A percentile compares a stretch with the other conserved stretches of the same genome.
Conservation (phyloP, 2,888 invertebrate species). For the Muscina levida region DNA sequence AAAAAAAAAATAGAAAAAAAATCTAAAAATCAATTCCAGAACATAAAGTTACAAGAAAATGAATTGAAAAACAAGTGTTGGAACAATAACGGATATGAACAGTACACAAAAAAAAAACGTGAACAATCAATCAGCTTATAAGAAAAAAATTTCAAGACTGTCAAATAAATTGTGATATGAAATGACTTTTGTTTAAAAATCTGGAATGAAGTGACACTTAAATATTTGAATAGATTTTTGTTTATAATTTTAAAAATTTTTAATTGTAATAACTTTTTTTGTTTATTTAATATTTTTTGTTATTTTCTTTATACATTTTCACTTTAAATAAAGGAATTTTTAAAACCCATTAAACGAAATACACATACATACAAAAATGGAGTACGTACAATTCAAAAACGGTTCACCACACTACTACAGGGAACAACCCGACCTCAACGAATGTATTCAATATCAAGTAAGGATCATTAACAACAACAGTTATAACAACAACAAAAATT, state of each 20-base stretch:
- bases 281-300: slow-evolving; percentile 64
- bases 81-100: slow-evolving; percentile 22
- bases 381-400: slow-evolving; percentile 80
- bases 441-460: slow-evolving; percentile 80
- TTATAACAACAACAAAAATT: too few relatives aligned
- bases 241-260: slow-evolving; percentile 14
- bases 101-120: slow-evolving; percentile 31
- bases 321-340: slow-evolving; percentile 70
- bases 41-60: slow-evolving; percentile 47
- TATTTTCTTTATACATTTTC: slow-evolving; percentile 67
- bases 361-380: slow-evolving; percentile 74
- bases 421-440: slow-evolving; percentile 79
- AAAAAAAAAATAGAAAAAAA: slow-evolving; percentile 52
- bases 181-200: too few relatives aligned
- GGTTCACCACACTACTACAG: slow-evolving; percentile 80
- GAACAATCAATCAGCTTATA: slow-evolving; percentile 1
- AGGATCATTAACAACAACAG: too few relatives aligned
- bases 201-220: slow-evolving; percentile 14
- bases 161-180: too few relatives aligned
- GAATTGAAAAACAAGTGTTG: slow-evolving; percentile 3
- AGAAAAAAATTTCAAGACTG: slow-evolving; percentile 51
- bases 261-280: slow-evolving; percentile 27
- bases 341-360: slow-evolving; percentile 67
- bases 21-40: slow-evolving; percentile 72
- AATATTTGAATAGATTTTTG: not conserved